phyloP scores from a whole-genome alignment of 2,888 invertebrate species.

The Lottia gigantea region DNA sequence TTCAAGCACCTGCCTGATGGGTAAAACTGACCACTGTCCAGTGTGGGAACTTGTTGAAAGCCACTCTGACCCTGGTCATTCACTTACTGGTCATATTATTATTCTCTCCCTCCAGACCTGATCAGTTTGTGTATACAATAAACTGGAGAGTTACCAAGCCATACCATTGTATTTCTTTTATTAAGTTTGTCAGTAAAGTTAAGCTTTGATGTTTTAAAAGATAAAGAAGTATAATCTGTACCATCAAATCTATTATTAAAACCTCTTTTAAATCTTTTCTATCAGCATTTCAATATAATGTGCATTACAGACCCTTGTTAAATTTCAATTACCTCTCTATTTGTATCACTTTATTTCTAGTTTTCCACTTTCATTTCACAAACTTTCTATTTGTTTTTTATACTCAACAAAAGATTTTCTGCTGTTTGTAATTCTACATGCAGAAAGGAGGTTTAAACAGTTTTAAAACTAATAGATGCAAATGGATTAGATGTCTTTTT shows the following conservation, averaged over 20 bases:
- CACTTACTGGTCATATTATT: conserved; percentile 9
- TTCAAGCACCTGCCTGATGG: conserved; percentile 11
- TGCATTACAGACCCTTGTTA: background rate
- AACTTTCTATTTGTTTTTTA: too few relatives aligned
- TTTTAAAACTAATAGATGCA: too few relatives aligned
- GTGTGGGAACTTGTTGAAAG: conserved; percentile 9
- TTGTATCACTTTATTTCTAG: background rate
- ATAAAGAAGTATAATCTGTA: conserved; percentile 6
- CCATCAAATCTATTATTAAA: conserved; percentile 3
- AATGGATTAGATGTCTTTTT: too few relatives aligned
- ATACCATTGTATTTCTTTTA: conserved; percentile 9
- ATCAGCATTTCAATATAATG: background rate
- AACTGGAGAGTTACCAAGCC: conserved; percentile 1
- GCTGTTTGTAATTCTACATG: too few relatives aligned
- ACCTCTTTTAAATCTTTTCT: background rate
- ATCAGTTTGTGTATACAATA: conserved; percentile 5
- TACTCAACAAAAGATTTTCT: too few relatives aligned
- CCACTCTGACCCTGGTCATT: conserved; percentile 9
- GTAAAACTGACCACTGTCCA: conserved; percentile 10
- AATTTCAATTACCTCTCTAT: conserved; percentile 4
- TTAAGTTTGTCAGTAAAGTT: conserved; percentile 4
- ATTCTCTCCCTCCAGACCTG: conserved; percentile 2
- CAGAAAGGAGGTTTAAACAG: too few relatives aligned
- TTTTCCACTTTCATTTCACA: too few relatives aligned
- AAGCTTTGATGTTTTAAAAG: conserved; percentile 10